Percentiles rank a stretch among this genome's conserved stretches.
phyloP scores from a whole-genome alignment of 2,797 vertebrate genomes.

The Tapirus indicus region DNA sequence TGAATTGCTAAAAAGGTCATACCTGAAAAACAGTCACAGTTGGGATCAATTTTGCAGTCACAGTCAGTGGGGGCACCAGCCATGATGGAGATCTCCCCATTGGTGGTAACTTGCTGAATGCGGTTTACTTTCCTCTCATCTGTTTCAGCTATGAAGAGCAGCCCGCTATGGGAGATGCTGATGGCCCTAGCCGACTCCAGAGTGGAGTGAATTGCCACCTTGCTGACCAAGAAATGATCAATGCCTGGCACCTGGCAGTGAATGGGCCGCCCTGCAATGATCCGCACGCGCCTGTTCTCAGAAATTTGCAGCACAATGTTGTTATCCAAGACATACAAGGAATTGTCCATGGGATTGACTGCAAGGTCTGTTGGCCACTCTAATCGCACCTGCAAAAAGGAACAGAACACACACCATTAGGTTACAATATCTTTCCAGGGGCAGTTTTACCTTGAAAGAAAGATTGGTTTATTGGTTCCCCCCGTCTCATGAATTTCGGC shows the following conservation, averaged over 20 bases:
- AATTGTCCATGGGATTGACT: slow-evolving; percentile 97
- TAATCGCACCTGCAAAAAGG: slow-evolving; percentile 92
- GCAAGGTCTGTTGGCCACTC: slow-evolving; percentile 98
- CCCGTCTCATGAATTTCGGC: slow-evolving; percentile 36
- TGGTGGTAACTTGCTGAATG: slow-evolving; percentile 98
- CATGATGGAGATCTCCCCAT: slow-evolving; percentile 96
- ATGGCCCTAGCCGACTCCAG: slow-evolving; percentile 97
- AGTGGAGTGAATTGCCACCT: slow-evolving; percentile 96
- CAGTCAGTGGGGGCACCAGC: slow-evolving; percentile 96
- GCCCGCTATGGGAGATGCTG: slow-evolving; percentile 95
- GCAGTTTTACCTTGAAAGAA: slow-evolving; percentile 60
- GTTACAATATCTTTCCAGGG: slow-evolving; percentile 61
- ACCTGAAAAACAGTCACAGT: slow-evolving; percentile 99
- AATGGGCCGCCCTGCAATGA: slow-evolving; percentile 96
- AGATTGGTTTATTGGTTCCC: neutral
- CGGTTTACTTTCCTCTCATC: slow-evolving; percentile 98
- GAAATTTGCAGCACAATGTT: slow-evolving; percentile 98
- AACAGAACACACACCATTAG: slow-evolving; percentile 66
- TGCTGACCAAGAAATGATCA: slow-evolving; percentile 96
- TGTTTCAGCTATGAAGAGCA: slow-evolving; percentile 97
- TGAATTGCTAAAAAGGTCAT: slow-evolving; percentile 83
- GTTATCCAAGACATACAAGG: slow-evolving; percentile 97
- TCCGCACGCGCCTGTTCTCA: slow-evolving; percentile 94
- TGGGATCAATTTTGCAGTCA: slow-evolving; percentile 99
- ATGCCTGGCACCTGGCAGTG: slow-evolving; percentile 98